Base-by-base conservation (phyloP, 2,888 invertebrate genomes). In the Copidosoma aretas region DNA sequence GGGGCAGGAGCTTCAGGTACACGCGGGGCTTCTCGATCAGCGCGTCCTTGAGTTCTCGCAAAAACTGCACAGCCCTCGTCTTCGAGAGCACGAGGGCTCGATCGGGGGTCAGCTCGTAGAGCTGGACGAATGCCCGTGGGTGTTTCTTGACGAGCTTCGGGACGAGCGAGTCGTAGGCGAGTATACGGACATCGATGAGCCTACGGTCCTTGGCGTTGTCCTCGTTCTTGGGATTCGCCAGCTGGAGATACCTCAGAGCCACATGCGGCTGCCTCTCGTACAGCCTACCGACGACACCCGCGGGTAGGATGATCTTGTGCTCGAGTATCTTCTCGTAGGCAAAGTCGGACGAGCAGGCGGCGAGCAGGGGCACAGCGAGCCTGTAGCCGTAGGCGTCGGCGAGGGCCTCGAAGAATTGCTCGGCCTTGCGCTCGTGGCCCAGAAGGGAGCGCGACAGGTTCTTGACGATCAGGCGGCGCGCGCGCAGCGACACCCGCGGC, bases 291-390 rank as follows among this genome's bases (percentile, higher is more conserved):
- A 78, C 15, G 5, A 72, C 49, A 14, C 68, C 73, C 0, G 53
- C 2, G 0, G 75, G 68, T 0, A 80, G 60, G 0, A 64, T 19
- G 1, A 81, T 66, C 12, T 67, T 71, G 0, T 70, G 67, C 1
- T 71, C 15, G 0, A 72, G 59, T 5, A 80, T 69, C 1, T 62
- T 64, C 0, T 76, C 15, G 46, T 64, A 75, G 14, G 76, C 64
- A 25, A 83, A 84, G 0, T 46, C n/a, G 39, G 80, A 77, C 8
- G 75, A 69, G 65, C 83, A 83, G 0, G 77, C 75, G 0, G 63
- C 22, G 1, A 84, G 60, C 12, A 83, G 25, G 2, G 79, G 78
- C 15, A 76, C 32, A 32, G 0, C 78, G 77, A 4, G 73, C 68
- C 0, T 73, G 51, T 0, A 73, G 24, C 76, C 78, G 46, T 80